Conservation (phyloP, 2,797 vertebrate genomes). For the Platyrinchus mystaceus region DNA sequence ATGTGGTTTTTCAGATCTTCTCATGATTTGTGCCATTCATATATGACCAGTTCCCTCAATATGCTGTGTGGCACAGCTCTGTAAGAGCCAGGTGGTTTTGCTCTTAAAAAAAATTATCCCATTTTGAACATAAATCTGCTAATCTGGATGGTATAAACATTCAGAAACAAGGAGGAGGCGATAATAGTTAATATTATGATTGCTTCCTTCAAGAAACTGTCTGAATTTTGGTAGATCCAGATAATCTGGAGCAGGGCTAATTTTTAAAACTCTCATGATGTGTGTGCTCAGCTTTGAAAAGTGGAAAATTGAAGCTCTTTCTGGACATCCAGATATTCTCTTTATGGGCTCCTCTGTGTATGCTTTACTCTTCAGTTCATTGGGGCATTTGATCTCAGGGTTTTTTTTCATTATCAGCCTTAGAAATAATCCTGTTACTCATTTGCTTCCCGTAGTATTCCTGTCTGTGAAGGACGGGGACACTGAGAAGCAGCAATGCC, state of each 20-base stretch:
- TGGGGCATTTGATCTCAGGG: background rate
- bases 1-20: background rate
- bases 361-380: background rate
- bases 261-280: background rate
- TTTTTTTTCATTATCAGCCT: background rate
- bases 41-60: fast-evolving
- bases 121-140: background rate
- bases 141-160: background rate
- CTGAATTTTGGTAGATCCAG: background rate
- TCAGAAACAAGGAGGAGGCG: background rate
- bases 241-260: background rate
- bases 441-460: background rate
- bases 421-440: background rate
- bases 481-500: background rate
- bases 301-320: background rate
- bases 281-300: background rate
- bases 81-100: background rate
- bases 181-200: background rate
- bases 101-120: background rate
- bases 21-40: background rate
- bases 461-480: background rate
- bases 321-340: background rate
- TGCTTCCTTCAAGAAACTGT: background rate
- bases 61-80: fast-evolving
- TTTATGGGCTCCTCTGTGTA: background rate